Conservation (phyloP, 2,113 vertebrate species). For the Blennius ocellaris region DNA sequence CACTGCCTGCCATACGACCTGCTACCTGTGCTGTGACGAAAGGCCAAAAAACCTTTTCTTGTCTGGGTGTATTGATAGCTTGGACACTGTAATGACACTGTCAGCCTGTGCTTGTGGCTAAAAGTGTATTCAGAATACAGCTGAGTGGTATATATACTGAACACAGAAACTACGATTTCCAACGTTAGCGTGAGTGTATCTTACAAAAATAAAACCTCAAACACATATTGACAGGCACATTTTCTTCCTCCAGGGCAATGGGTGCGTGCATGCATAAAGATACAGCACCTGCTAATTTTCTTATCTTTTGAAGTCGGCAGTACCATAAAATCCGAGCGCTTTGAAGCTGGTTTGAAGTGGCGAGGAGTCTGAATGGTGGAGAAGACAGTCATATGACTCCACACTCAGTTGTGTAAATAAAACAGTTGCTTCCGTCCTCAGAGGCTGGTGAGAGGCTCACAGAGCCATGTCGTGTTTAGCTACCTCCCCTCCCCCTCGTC, state of each 20-base stretch:
- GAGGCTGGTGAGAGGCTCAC: slow-evolving; percentile 58
- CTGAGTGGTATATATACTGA: slow-evolving; percentile 65
- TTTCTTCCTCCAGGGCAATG: slow-evolving; percentile 16
- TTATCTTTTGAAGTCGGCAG: slow-evolving; percentile 29
- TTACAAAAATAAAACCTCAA: neutral
- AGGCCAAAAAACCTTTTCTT: neutral
- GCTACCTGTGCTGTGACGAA: neutral
- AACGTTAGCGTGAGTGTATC: slow-evolving; percentile 1
- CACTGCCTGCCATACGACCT: neutral
- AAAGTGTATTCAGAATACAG: slow-evolving; percentile 83
- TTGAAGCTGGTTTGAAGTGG: slow-evolving; percentile 11
- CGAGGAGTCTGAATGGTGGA: slow-evolving; percentile 3
- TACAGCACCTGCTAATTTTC: slow-evolving; percentile 28
- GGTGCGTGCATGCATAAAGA: slow-evolving; percentile 5
- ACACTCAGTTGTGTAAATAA: slow-evolving; percentile 55
- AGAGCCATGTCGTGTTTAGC: slow-evolving; percentile 66
- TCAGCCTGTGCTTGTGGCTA: slow-evolving; percentile 81
- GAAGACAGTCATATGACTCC: slow-evolving; percentile 36
- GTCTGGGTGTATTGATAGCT: neutral
- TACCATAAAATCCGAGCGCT: neutral
- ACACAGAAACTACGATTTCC: slow-evolving; percentile 3
- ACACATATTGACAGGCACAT: slow-evolving; percentile 3
- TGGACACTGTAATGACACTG: slow-evolving; percentile 9
- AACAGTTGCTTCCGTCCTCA: slow-evolving; percentile 62
- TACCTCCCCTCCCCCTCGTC: slow-evolving; percentile 85